Base-by-base conservation (phyloP, 30 jellyfish, hydroid and myxozoan genomes). In the Haliclystus octoradiatus region DNA sequence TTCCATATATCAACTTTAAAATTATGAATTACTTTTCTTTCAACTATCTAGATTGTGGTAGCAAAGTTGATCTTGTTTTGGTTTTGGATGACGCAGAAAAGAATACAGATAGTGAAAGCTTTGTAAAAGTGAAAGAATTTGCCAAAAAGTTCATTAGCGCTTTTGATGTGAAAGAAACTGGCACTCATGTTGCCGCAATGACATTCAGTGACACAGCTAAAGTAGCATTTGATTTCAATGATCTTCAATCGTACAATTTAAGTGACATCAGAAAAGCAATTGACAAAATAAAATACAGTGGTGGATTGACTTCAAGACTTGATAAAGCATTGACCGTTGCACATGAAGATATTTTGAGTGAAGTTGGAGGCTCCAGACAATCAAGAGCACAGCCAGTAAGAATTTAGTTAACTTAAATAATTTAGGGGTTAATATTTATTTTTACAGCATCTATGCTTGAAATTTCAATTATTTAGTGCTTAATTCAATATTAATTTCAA, bases 121-220 rank as follows among this genome's bases (percentile, higher is more conserved):
- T 91, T 81, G 26, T 24, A 30, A 91, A 91, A 64, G 73, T 81
- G 49, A 80, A 75, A 34, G 63, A 72, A 23, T 83, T 91, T 67
- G 94, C 84, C 0, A 77, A 77, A 33, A 62, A 49, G 13, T 71
- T 91, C 61, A 27, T 91, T 22, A 69, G 80, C 61, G 50, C 93
- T 40, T 82, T 91, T 75, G 31, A 52, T 31, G 80, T 82, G 13
- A 32, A 47, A 14, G 62, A 52, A 47, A 82, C 69, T 67, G 68
- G 63, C 2, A 78, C 95, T 0, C 89, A 71, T 61, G 95, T 91
- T 26, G 92, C 95, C 51, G 95, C 93, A 24, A 77, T 82, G 88
- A 63, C 95, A 13, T 91, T 74, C 92, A 83, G 99, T 73, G 78
- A 69, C 64, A 63, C 73, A 26, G 95, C 99, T 0, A 78, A 50